phyloP scores from a whole-genome alignment of 2,888 invertebrate species.

The Caenorhabditis zanzibari region DNA sequence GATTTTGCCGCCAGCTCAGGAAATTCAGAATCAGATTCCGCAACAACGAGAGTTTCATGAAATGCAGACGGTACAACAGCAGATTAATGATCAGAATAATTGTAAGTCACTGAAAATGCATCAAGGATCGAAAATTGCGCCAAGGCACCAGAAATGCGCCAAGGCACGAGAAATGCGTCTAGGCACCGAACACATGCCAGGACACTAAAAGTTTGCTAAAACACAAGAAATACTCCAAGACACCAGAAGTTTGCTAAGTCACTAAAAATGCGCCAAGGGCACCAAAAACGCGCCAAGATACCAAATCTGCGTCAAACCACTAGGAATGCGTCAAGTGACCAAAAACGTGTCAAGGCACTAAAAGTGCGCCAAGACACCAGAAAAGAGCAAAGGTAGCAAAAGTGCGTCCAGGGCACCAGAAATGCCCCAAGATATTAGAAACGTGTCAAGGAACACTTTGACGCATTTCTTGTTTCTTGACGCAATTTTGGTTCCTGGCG shows the following conservation, averaged over 20 bases:
- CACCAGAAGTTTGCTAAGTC: too few relatives aligned
- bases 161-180: conserved; percentile 24
- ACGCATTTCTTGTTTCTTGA: neutral
- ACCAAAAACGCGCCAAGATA: neutral
- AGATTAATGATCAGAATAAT: too few relatives aligned
- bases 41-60: too few relatives aligned
- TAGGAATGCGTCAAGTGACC: neutral
- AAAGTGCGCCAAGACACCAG: conserved; percentile 7
- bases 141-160: conserved; percentile 8
- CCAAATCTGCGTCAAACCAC: conserved; percentile 17
- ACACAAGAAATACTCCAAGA: too few relatives aligned
- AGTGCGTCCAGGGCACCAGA: neutral
- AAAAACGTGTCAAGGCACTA: neutral
- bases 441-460: neutral
- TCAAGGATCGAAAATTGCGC: neutral
- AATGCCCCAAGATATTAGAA: neutral
- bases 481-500: neutral
- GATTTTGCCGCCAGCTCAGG: neutral
- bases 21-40: neutral
- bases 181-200: too few relatives aligned
- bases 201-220: too few relatives aligned
- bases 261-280: neutral
- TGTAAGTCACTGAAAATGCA: neutral
- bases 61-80: neutral
- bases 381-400: neutral